Base-by-base conservation (phyloP, 2,113 vertebrate genomes). In the Syngnathus floridae region DNA sequence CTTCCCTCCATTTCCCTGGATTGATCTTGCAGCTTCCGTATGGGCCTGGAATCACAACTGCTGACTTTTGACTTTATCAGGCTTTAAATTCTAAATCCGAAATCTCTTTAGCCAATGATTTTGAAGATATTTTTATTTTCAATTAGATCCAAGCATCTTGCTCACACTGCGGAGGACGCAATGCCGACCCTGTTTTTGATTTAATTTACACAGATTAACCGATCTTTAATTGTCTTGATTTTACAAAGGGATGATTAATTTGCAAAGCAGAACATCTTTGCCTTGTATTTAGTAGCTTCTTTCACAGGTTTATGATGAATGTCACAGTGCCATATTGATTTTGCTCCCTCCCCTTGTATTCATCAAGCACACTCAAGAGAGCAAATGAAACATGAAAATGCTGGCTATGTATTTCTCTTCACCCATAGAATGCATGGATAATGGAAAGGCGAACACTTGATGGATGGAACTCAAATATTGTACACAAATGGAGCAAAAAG, bases 371-470 rank as follows among this genome's bases (percentile, higher is more conserved):
- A 49, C 75, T 83, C 84, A 88, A 88, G 71, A 87, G 74, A 79
- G 82, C 84, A 86, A 87, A 87, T 87, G 84, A 90, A 87, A 90
- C 86, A 88, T 86, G 82, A 88, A 90, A 84, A 66, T 52, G 13
- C 52, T 16, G 66, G 75, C 81, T 80, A 65, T 62, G 60, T 78
- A 40, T 74, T 80, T 61, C 31, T 63, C 75, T 62, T 74, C 74
- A 26, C 55, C 69, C 58, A 48, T 19, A 60, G 5, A 19, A 19
- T 49, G 35, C 66, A 69, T 38, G 64, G 77, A 72, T 80, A 84
- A 89, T 86, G 75, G 87, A 88, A 84, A 80, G 77, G 60, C 67
- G 81, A 82, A 83, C 86, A 87, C 86, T 88, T 89, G 85, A 78
- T 62, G 60, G 79, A 65, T 72, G 36, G 51, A 59, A 61, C 73